A percentile compares a stretch with the other conserved stretches of the same genome.
phyloP scores from a whole-genome alignment of 2,113 vertebrate genomes.

The Clupea harengus region DNA sequence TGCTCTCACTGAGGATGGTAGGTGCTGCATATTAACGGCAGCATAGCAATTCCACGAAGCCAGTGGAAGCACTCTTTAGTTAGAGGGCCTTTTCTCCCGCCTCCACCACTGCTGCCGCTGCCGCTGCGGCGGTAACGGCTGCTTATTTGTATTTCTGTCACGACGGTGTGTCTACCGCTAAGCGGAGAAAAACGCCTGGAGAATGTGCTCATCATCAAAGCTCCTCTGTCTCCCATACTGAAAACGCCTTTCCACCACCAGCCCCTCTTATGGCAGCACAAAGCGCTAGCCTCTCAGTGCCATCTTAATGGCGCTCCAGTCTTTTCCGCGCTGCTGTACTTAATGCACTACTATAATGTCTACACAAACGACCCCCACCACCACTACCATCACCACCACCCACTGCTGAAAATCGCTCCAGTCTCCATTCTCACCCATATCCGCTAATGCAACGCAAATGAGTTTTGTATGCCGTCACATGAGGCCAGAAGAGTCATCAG shows the following conservation, averaged over 20 bases:
- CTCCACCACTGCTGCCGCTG: background rate
- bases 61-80: no score
- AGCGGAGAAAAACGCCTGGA: constrained; percentile 1
- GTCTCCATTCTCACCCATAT: background rate
- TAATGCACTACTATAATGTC: background rate
- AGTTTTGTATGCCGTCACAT: background rate
- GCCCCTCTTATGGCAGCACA: background rate
- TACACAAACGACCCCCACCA: background rate
- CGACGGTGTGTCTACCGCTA: constrained; percentile 1
- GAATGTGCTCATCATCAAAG: constrained; percentile 4
- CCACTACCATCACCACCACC: background rate
- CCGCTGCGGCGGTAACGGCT: background rate
- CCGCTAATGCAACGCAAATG: constrained; percentile 28
- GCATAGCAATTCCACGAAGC: no score
- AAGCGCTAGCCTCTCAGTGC: background rate
- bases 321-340: background rate
- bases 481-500: no score
- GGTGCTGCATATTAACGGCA: no score
- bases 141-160: constrained; percentile 14
- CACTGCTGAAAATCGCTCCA: no score
- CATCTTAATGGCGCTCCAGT: background rate
- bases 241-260: background rate
- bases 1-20: background rate
- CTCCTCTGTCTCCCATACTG: background rate
- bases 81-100: background rate